Evolutionary conservation across 2,888 invertebrate species (phyloP), one percentile per base, ranked within the genome.

Genomic region (Temnothorax ravouxi): DNA sequence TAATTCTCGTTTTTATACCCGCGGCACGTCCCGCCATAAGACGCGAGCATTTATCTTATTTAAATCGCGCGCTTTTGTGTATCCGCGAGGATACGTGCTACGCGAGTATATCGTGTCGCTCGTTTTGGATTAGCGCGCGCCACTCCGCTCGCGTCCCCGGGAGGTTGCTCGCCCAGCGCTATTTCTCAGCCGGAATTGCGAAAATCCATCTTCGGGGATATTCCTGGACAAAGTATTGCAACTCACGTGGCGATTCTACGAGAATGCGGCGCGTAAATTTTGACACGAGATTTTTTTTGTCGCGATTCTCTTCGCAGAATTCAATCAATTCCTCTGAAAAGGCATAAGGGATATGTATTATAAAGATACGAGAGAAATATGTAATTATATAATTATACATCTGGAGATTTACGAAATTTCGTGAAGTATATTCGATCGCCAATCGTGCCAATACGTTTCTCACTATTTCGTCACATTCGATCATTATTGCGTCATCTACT

Each of bases 11-110:
- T 80, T 80, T 80, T 80, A 80, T 86, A 88, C 59, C 71, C 88
- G 38, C 82, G 62, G 82, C 88, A 88, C 86, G 88, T 83, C 59
- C 25, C 50, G 21, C 41, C 75, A 52, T 74, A 80, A 72, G 79
- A 84, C 82, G 88, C 84, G 84, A 66, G 62, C 88, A 74, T 88
- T 80, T 67, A 84, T 88, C 86, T 86, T 80, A 52, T 83, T 79
- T 59, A 64, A 52, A 76, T 69, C 61, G 72, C 79, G 61, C 21
- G 56, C 84, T 80, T 86, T 86, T 75, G 71, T 85, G 79, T 66
- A 76, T 87, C 52, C 79, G 79, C 56, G 52, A 71, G 79, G 79
- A 79, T 79, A 79, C 71, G 79, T 47, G 79, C 71, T 29, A 34
- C 79, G 25, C 56, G 47, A 72, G 47, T 59, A 71, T 71, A 71